Evolutionary conservation across 2,113 vertebrate species (phyloP), one percentile per base, ranked within the genome.

Genomic region (Tretioscincus oriximinensis): DNA sequence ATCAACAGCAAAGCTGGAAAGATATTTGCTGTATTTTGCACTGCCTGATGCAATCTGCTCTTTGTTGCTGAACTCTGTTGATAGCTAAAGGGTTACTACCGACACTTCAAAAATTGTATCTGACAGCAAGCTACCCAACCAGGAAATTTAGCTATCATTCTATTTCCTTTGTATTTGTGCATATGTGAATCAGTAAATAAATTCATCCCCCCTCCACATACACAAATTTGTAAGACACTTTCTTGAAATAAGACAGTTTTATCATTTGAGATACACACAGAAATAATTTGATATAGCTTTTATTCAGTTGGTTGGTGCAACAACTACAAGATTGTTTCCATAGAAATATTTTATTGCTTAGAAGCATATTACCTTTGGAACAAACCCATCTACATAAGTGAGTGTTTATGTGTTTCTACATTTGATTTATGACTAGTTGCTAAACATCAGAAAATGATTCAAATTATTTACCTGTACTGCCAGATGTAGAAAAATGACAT

Each of bases 121-220:
- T 93, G 93, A 93, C 91, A 94, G 88, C 58, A 90, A 88, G 81
- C 86, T 82, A 90, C 84, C 92, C 86, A 88, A 88, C 89, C 93
- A 92, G 88, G 90, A 94, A 92, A 92, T 93, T 78, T 93, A 86
- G 82, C 92, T 95, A 86, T 94, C 91, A 88, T 92, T 88, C 88
- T 93, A 80, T 84, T 80, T 79, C 88, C 72, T 84, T 91, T 84
- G 81, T 76, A 86, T 90, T 93, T 22, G 77, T 78, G 88, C 91
- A 91, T 84, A 74, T 90, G 68, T n/a, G 91, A 85, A 88, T 90
- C 84, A 87, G 82, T 93, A 94, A 94, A 92, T 91, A 94, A 94
- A 92, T 93, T 85, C 92, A 78, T 92, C 81, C 89, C 85, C 89
- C 87, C 84, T 87, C 76, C 85, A 90, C 86, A 84, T 80, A 47